Conservation (phyloP, 2,113 vertebrate genomes). For the Speoplatyrhinus poulsoni region DNA sequence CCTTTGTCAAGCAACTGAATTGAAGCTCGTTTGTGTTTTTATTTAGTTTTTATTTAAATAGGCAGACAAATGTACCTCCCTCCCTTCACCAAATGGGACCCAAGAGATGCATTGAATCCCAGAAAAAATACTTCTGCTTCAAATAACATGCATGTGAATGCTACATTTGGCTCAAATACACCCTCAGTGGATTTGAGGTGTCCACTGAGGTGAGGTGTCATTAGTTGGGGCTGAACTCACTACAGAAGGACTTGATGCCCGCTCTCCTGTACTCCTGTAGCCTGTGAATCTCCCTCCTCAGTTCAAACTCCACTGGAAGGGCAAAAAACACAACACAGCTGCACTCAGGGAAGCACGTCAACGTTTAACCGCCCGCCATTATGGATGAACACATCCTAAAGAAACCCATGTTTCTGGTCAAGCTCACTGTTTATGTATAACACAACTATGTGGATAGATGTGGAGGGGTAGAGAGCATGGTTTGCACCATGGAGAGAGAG, state of each 20-base stretch:
- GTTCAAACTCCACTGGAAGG: slow-evolving; percentile 92
- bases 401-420: too few relatives aligned
- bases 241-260: slow-evolving; percentile 95
- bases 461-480: too few relatives aligned
- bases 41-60: not conserved
- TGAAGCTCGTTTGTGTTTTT: not conserved
- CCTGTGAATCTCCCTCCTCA: slow-evolving; percentile 88
- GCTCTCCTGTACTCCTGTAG: slow-evolving; percentile 94
- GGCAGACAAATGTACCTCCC: not conserved
- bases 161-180: too few relatives aligned
- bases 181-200: not conserved
- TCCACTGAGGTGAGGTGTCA: not conserved
- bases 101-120: not conserved
- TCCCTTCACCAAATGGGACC: not conserved
- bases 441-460: too few relatives aligned
- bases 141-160: too few relatives aligned
- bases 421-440: too few relatives aligned
- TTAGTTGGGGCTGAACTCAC: slow-evolving; percentile 79
- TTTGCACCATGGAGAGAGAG: too few relatives aligned
- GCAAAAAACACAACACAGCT: not conserved
- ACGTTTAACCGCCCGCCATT: too few relatives aligned
- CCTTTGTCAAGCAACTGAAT: not conserved
- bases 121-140: too few relatives aligned
- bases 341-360: too few relatives aligned
- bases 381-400: too few relatives aligned